phyloP scores from a whole-genome alignment of 2,113 vertebrate genomes.

The Azemiops feae region DNA sequence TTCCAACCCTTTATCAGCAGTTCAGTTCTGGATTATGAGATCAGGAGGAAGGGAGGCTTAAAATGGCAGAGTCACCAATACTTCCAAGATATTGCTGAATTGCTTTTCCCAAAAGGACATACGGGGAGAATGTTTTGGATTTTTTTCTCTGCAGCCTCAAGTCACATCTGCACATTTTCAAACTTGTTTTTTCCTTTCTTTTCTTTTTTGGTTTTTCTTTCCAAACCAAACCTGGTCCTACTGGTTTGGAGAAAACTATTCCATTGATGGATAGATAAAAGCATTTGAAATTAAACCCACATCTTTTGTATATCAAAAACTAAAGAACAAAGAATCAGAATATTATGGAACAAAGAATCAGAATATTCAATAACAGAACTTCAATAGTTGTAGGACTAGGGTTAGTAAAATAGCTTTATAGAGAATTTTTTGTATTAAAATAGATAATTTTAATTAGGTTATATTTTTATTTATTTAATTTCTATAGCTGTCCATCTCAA shows the following conservation, averaged over 20 bases:
- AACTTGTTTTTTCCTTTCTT: not conserved
- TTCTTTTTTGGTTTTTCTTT: not conserved
- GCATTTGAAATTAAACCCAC: not conserved
- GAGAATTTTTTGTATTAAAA: no score
- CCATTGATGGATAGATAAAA: not conserved
- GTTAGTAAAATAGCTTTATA: no score
- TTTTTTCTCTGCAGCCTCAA: not conserved
- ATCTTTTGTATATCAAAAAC: not conserved
- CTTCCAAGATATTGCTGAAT: not conserved
- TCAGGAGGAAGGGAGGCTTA: not conserved
- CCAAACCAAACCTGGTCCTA: not conserved
- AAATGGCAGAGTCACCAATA: not conserved
- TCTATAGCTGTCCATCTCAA: no score
- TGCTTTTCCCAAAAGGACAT: not conserved
- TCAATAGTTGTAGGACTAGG: no score
- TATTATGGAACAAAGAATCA: no score
- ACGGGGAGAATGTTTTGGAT: not conserved
- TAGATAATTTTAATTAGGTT: no score
- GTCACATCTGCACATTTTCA: not conserved
- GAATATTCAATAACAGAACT: no score
- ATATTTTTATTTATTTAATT: no score
- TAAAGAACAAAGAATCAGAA: not conserved
- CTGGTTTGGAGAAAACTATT: not conserved
- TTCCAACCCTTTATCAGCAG: not conserved
- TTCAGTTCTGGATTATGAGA: not conserved